phyloP scores from a whole-genome alignment of 92 coral and sea anemone genomes.

The Hydrozoanthus gracilis region DNA sequence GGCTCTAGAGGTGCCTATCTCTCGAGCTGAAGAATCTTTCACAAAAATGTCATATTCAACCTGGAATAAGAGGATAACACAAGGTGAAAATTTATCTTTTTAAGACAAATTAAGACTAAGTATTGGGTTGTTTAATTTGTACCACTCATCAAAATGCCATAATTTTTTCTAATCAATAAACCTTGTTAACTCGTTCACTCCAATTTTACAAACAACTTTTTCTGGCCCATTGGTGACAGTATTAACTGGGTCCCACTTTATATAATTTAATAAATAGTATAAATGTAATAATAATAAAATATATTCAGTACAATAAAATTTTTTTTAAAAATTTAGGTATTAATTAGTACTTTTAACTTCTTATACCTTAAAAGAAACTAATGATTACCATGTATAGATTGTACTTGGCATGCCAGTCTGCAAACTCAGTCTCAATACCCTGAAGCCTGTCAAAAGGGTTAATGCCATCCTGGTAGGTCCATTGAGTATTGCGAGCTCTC shows the following conservation, averaged over 20 bases:
- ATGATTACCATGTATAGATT: conserved; percentile 42
- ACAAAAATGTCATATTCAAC: conserved; percentile 49
- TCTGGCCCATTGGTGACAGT: no score
- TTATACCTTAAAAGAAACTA: background rate
- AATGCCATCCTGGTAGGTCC: conserved; percentile 53
- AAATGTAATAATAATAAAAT: no score
- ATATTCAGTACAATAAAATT: no score
- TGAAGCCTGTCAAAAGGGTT: conserved; percentile 43
- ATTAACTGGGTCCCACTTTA: background rate
- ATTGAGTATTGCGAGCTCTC: conserved; percentile 35
- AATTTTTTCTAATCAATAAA: no score
- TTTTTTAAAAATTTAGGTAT: no score
- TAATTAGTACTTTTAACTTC: no score
- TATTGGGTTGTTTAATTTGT: background rate
- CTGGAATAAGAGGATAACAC: conserved; percentile 21
- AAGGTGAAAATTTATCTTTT: no score
- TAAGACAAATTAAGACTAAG: background rate
- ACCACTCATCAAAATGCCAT: no score
- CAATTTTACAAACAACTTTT: no score
- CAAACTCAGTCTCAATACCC: conserved; percentile 53
- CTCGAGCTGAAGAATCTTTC: conserved; percentile 46
- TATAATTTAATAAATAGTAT: no score
- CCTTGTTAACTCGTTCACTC: no score
- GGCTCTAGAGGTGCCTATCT: conserved; percentile 57
- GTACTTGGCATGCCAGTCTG: conserved; percentile 60